These are phyloP conservation scores for Laodelphax striatellus DNA, from an alignment of 1,140 invertebrate genomes.

Conservation along the genomic window DNA sequence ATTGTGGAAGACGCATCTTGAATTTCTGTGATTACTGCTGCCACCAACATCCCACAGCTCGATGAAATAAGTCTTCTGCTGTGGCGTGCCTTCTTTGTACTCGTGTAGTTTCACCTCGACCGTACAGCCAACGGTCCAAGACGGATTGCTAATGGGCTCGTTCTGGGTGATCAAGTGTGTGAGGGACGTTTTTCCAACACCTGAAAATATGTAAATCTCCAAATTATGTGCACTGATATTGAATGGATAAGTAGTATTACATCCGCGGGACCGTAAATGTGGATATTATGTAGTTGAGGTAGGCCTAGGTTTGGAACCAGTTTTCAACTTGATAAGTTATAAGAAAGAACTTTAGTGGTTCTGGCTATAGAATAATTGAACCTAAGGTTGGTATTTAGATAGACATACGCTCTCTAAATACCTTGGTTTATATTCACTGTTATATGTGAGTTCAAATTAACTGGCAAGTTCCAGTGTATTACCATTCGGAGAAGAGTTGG, in stretches of 20 bases:
- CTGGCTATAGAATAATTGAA: too few relatives aligned
- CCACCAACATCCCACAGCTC: slow-evolving; percentile 96
- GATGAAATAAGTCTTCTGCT: slow-evolving; percentile 83
- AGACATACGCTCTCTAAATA: too few relatives aligned
- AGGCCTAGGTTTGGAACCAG: not conserved
- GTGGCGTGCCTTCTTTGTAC: slow-evolving; percentile 86
- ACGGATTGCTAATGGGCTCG: slow-evolving; percentile 68
- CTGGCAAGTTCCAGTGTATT: too few relatives aligned
- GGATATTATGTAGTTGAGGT: not conserved
- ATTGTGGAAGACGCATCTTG: slow-evolving; percentile 84
- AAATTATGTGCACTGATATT: not conserved
- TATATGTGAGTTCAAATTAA: too few relatives aligned
- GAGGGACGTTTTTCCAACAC: slow-evolving; percentile 90
- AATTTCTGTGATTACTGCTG: slow-evolving; percentile 81
- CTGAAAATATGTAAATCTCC: slow-evolving; percentile 34
- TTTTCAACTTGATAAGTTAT: too few relatives aligned
- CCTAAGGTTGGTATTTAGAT: too few relatives aligned
- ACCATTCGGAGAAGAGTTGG: too few relatives aligned
- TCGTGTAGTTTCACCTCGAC: slow-evolving; percentile 93
- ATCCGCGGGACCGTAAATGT: too few relatives aligned
- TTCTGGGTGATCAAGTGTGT: slow-evolving; percentile 85
- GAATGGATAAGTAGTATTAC: not conserved
- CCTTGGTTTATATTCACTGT: too few relatives aligned
- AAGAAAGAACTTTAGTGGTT: too few relatives aligned
- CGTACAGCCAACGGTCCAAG: slow-evolving; percentile 91